Conservation (phyloP, 2,113 vertebrate species). For the Kryptolebias marmoratus region DNA sequence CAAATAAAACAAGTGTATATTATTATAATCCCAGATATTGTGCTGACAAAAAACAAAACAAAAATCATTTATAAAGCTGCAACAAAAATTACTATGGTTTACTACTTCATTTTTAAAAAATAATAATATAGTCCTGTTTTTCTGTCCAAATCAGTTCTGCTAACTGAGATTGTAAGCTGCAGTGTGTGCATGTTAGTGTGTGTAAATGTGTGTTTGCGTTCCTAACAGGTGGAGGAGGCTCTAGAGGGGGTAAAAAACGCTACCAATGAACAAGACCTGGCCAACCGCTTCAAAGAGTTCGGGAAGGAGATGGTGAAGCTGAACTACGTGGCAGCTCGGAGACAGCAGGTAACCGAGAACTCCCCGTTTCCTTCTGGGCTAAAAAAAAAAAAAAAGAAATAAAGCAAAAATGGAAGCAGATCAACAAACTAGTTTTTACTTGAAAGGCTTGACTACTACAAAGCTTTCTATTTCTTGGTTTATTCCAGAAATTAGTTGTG, state of each 20-base stretch:
- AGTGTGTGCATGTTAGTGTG: not conserved
- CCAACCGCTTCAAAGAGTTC: slow-evolving; percentile 98
- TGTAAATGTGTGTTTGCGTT: slow-evolving; percentile 19
- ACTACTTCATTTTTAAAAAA: too few relatives aligned
- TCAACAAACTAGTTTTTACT: not conserved
- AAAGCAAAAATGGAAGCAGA: too few relatives aligned
- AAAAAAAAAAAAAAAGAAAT: not conserved
- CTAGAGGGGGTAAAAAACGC: slow-evolving; percentile 96
- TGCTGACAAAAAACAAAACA: too few relatives aligned
- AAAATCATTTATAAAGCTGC: too few relatives aligned
- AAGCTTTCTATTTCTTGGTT: not conserved
- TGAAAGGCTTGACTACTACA: not conserved
- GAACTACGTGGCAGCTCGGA: slow-evolving; percentile 95
- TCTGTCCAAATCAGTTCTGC: too few relatives aligned
- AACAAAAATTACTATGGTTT: too few relatives aligned
- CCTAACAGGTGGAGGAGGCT: slow-evolving; percentile 91
- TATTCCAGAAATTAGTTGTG: not conserved
- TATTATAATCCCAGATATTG: too few relatives aligned
- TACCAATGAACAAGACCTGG: slow-evolving; percentile 96
- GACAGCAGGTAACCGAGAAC: slow-evolving; percentile 88
- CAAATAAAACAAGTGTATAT: too few relatives aligned
- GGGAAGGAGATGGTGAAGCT: slow-evolving; percentile 99
- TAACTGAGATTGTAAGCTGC: not conserved
- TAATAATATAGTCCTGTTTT: too few relatives aligned
- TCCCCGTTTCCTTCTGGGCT: not conserved